Evolutionary conservation across 2,888 invertebrate species (phyloP).

Genomic region (Chydorus sphaericus): DNA sequence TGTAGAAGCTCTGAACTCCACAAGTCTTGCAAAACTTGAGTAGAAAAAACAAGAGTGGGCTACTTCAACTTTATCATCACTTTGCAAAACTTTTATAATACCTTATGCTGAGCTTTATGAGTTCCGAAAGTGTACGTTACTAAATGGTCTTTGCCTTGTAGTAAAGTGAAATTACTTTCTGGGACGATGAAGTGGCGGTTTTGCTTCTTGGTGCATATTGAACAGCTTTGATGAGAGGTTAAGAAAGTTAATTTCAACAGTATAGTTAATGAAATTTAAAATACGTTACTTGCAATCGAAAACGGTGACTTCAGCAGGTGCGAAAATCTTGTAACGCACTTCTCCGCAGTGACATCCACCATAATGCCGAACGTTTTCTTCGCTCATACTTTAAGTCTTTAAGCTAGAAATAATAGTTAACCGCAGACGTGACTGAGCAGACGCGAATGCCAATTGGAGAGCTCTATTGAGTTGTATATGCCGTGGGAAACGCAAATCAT

Average conservation of each 20-base stretch:
- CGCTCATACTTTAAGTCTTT: too few relatives aligned
- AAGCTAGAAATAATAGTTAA: too few relatives aligned
- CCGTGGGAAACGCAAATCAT: too few relatives aligned
- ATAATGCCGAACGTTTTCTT: too few relatives aligned
- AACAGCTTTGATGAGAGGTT: constrained; percentile 28
- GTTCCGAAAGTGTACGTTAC: constrained; percentile 34
- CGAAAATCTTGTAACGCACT: constrained; percentile 29
- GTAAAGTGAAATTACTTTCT: constrained; percentile 28
- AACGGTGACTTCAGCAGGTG: constrained; percentile 27
- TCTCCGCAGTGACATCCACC: constrained; percentile 35
- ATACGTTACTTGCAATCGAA: constrained; percentile 31
- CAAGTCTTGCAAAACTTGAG: constrained; percentile 32
- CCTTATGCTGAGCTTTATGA: constrained; percentile 30
- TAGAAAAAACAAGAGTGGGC: neutral
- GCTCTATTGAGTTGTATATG: too few relatives aligned
- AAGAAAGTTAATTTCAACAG: neutral
- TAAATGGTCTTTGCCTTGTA: constrained; percentile 29
- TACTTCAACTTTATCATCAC: neutral
- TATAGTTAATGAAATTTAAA: neutral
- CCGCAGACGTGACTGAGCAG: too few relatives aligned
- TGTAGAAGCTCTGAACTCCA: constrained; percentile 38
- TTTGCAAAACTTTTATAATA: neutral
- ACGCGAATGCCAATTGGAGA: too few relatives aligned
- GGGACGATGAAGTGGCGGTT: constrained; percentile 35
- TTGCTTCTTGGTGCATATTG: constrained; percentile 35